These are phyloP conservation scores for Seriola quinqueradiata DNA, from an alignment of 2,113 vertebrate genomes.

Conservation along the genomic window DNA sequence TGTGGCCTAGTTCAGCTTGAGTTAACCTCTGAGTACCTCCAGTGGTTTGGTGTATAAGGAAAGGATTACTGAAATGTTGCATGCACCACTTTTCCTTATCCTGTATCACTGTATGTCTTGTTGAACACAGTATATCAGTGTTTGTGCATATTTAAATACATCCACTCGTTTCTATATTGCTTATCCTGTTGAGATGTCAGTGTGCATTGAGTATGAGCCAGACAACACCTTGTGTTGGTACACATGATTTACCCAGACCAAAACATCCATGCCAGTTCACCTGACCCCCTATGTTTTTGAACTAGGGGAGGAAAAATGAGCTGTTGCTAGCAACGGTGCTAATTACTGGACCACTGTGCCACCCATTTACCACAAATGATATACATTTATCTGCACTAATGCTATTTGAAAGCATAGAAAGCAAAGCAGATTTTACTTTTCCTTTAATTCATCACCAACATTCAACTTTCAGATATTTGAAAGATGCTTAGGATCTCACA, in stretches of 20 bases:
- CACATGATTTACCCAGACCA: neutral
- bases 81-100: neutral
- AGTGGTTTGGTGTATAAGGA: conserved; percentile 10
- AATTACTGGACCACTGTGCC: neutral
- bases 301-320: neutral
- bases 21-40: conserved; percentile 41
- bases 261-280: neutral
- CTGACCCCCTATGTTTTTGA: neutral
- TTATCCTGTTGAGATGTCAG: neutral
- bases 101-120: neutral
- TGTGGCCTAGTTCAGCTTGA: conserved; percentile 65
- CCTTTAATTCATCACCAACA: neutral
- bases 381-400: neutral
- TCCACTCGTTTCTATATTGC: neutral
- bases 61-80: conserved; percentile 14
- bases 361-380: neutral
- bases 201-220: neutral
- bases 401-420: neutral
- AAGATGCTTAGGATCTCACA: no score
- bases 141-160: neutral
- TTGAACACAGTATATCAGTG: neutral
- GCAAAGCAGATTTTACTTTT: neutral
- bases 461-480: neutral
- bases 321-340: neutral
- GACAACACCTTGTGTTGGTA: no score